Conservation (phyloP, 2,888 invertebrate species). For the Saturnia pavonia region DNA sequence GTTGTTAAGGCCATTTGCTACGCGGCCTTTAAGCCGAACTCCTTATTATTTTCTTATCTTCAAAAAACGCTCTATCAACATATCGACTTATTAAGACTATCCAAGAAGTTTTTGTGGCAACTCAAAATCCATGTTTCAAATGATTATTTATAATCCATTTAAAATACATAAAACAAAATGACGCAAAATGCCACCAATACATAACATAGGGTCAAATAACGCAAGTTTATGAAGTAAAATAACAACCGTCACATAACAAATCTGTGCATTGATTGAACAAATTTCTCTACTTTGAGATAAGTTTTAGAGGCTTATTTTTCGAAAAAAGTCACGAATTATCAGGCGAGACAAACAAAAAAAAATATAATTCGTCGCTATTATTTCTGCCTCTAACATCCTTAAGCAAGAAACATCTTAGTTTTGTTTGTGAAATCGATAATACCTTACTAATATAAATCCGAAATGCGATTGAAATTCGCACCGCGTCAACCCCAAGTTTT, state of each 20-base stretch:
- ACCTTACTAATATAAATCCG: slow-evolving; percentile 40
- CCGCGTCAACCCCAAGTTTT: slow-evolving; percentile 44
- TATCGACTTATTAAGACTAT: not conserved
- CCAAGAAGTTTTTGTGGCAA: not conserved
- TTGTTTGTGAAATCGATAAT: slow-evolving; percentile 9
- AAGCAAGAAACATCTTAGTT: not conserved
- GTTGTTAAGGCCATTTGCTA: not conserved
- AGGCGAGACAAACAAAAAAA: not conserved
- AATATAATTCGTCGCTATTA: slow-evolving; percentile 17
- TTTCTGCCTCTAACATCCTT: not conserved
- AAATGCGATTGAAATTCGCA: slow-evolving; percentile 41
- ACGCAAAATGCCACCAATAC: not conserved
- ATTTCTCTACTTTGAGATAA: not conserved
- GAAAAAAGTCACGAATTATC: not conserved
- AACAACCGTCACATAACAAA: not conserved
- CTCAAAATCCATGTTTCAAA: not conserved
- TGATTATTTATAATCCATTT: too few species aligned
- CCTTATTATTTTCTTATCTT: not conserved
- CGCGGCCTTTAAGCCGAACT: not conserved
- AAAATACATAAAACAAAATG: too few species aligned
- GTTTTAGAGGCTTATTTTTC: not conserved
- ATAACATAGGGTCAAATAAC: not conserved
- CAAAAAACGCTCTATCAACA: not conserved
- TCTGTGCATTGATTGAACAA: too few species aligned
- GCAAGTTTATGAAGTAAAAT: not conserved